Evolutionary conservation across 2,797 vertebrate genomes (phyloP).

Genomic region (Gobionotothen gibberifrons): DNA sequence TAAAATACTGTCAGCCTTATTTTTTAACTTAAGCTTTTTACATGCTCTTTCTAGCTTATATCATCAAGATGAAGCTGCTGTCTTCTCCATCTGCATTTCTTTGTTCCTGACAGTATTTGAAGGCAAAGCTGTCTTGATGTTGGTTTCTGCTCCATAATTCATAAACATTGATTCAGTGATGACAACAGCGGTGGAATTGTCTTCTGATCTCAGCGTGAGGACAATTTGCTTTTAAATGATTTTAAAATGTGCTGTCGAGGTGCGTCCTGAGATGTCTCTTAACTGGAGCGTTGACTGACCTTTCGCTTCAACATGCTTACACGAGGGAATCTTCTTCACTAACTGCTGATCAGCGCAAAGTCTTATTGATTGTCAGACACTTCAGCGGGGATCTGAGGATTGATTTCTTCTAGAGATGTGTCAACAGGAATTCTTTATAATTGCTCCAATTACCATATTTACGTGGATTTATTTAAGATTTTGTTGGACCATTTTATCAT

Average conservation of each 20-base stretch:
- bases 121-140: conserved; percentile 22
- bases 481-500: conserved; percentile 14
- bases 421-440: conserved; percentile 42
- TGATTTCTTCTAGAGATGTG: conserved; percentile 49
- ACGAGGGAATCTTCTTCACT: conserved; percentile 53
- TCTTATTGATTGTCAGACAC: conserved; percentile 63
- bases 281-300: conserved; percentile 64
- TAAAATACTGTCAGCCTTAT: neutral
- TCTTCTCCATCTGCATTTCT: conserved; percentile 15
- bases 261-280: conserved; percentile 35
- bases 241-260: conserved; percentile 35
- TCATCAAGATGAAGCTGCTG: conserved; percentile 10
- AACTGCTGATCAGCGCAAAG: conserved; percentile 70
- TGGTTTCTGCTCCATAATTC: conserved; percentile 56
- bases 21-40: neutral
- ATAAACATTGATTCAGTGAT: conserved; percentile 49
- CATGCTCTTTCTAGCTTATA: neutral
- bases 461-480: conserved; percentile 10
- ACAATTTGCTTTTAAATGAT: conserved; percentile 57
- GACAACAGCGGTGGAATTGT: conserved; percentile 21
- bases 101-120: conserved; percentile 18
- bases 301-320: conserved; percentile 67
- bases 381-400: conserved; percentile 45
- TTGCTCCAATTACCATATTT: conserved; percentile 31
- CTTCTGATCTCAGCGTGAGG: conserved; percentile 55